phyloP scores from a whole-genome alignment of 2,888 invertebrate species.

The Drosophila peninsularis region DNA sequence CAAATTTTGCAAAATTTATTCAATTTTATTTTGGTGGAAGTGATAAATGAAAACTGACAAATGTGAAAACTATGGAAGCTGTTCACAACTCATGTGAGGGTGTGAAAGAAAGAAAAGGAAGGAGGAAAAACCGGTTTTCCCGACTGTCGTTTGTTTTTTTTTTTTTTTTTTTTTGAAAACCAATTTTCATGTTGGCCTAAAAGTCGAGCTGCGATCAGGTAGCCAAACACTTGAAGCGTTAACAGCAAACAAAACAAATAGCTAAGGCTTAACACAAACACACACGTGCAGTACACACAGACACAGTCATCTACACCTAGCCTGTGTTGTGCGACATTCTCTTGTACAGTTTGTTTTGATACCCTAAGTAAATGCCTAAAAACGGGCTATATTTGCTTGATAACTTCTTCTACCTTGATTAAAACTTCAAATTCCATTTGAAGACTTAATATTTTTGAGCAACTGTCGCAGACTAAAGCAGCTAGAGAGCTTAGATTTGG shows the following conservation, averaged over 20 bases:
- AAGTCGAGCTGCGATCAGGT: slow-evolving; percentile 45
- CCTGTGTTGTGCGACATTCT: slow-evolving; percentile 41
- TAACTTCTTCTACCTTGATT: no score
- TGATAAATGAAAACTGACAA: slow-evolving; percentile 16
- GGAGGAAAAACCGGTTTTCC: slow-evolving; percentile 43
- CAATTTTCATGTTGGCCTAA: slow-evolving; percentile 39
- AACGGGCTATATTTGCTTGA: background rate
- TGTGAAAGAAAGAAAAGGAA: background rate
- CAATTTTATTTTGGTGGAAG: slow-evolving; percentile 6
- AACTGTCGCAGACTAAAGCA: background rate
- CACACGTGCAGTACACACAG: slow-evolving; percentile 1
- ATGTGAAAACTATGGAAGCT: slow-evolving; percentile 30
- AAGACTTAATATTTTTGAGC: background rate
- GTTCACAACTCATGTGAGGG: slow-evolving; percentile 28
- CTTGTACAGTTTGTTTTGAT: slow-evolving; percentile 17
- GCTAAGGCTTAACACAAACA: slow-evolving; percentile 3
- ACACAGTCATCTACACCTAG: slow-evolving; percentile 3
- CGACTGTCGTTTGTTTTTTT: slow-evolving; percentile 15
- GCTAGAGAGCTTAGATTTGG: background rate
- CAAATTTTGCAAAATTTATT: slow-evolving; percentile 64
- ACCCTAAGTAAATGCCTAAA: background rate
- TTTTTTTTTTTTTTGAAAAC: slow-evolving; percentile 7
- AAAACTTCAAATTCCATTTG: no score
- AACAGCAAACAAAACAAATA: slow-evolving; percentile 23
- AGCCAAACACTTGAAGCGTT: slow-evolving; percentile 29